phyloP scores from a whole-genome alignment of 2,797 vertebrate genomes.

The Eulemur albifrons region DNA sequence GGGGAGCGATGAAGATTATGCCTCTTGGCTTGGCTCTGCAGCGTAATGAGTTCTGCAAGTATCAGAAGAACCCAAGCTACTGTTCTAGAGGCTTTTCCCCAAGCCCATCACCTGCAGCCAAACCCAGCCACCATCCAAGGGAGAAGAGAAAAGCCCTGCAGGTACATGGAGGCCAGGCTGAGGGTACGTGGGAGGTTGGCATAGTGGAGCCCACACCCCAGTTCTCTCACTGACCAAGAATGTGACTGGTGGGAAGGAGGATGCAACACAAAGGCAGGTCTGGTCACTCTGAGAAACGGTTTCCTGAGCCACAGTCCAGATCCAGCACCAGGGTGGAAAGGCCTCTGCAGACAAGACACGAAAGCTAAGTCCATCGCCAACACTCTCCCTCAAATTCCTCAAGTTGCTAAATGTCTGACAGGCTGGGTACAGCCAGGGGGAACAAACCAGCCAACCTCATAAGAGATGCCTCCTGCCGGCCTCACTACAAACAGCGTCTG shows the following conservation, averaged over 20 bases:
- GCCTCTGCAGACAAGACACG: background rate
- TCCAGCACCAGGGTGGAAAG: background rate
- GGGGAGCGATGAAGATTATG: background rate
- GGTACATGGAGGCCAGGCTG: background rate
- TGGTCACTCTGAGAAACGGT: background rate
- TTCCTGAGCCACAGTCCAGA: background rate
- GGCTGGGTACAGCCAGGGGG: background rate
- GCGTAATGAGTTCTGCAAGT: slow-evolving; percentile 26
- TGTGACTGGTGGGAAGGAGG: background rate
- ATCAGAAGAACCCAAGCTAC: background rate
- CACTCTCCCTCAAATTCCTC: background rate
- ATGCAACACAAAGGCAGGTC: background rate
- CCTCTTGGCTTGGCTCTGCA: background rate
- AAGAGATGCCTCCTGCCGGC: background rate
- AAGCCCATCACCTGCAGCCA: background rate
- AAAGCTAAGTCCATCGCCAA: background rate
- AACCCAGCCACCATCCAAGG: background rate
- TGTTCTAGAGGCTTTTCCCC: background rate
- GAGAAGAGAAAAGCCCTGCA: background rate
- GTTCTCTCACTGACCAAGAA: background rate
- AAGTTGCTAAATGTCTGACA: background rate
- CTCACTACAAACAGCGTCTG: rapidly evolving
- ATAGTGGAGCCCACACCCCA: background rate
- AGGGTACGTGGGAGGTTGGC: background rate
- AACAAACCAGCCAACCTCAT: background rate